Evolutionary conservation across 2,888 invertebrate species (phyloP).

Genomic region (Drosophila meridiana): DNA sequence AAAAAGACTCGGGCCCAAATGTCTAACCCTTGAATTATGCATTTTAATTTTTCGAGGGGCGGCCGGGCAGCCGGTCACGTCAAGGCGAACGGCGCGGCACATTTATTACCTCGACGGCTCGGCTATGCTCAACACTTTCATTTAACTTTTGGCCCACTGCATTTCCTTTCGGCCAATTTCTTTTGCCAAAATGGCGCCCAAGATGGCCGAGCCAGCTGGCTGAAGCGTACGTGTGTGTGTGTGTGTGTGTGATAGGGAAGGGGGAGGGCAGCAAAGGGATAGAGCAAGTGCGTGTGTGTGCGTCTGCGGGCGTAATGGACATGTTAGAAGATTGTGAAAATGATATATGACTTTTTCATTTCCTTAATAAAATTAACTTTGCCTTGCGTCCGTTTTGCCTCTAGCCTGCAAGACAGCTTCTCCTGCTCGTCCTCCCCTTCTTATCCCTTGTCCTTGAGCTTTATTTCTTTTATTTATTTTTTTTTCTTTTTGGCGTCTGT

Average conservation of each 20-base stretch:
- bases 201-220: conserved; percentile 53
- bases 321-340: conserved; percentile 77
- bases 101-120: conserved; percentile 66
- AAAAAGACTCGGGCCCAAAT: conserved; percentile 12
- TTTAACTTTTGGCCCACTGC: conserved; percentile 68
- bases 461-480: not conserved
- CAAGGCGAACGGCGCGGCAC: conserved; percentile 64
- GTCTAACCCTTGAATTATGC: conserved; percentile 70
- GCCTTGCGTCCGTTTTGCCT: conserved; percentile 43
- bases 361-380: conserved; percentile 81
- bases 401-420: conserved; percentile 6
- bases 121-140: conserved; percentile 73
- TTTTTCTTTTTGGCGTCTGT: conserved; percentile 21
- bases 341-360: conserved; percentile 81
- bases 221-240: conserved; percentile 4
- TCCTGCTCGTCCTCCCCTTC: not conserved
- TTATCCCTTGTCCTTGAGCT: conserved; percentile 1
- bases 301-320: conserved; percentile 73
- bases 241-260: not conserved
- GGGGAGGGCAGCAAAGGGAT: conserved; percentile 7
- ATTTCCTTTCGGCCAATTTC: conserved; percentile 63
- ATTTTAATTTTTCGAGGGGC: conserved; percentile 66
- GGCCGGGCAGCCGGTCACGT: conserved; percentile 40
- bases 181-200: conserved; percentile 52
- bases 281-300: conserved; percentile 7